These are phyloP conservation scores for Oceanodroma tethys DNA, from an alignment of 2,113 vertebrate genomes.

Conservation along the genomic window DNA sequence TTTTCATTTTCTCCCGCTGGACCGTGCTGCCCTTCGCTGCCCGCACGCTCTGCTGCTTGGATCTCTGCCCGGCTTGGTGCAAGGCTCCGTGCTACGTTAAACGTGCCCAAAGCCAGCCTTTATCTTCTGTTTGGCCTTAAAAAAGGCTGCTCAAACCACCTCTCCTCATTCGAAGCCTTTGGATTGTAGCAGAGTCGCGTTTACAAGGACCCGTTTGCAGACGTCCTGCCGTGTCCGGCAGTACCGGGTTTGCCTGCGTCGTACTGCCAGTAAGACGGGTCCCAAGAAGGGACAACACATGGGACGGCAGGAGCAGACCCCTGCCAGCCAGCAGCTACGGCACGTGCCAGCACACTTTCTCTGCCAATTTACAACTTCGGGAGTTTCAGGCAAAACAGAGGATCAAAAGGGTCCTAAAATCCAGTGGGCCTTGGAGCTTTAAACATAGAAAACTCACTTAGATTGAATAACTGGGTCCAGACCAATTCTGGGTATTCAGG, in stretches of 20 bases:
- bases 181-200: not conserved
- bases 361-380: not conserved
- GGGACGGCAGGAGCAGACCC: not conserved
- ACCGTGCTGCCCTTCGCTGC: not conserved
- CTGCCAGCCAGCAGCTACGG: not conserved
- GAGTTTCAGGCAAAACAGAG: not conserved
- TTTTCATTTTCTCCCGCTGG: not conserved
- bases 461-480: not conserved
- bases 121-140: not conserved
- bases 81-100: not conserved
- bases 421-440: not conserved
- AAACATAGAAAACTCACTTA: not conserved
- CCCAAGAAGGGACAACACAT: not conserved
- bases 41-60: not conserved
- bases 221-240: not conserved
- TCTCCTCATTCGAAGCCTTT: not conserved
- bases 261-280: not conserved
- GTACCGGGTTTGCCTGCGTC: accelerated
- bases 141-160: not conserved
- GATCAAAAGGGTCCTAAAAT: not conserved
- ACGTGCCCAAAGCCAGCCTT: not conserved
- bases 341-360: not conserved
- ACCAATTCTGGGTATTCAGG: not conserved
- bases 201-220: not conserved
- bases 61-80: not conserved